Evolutionary conservation across 2,797 vertebrate genomes (phyloP).

Genomic region (Scolopax rusticola): DNA sequence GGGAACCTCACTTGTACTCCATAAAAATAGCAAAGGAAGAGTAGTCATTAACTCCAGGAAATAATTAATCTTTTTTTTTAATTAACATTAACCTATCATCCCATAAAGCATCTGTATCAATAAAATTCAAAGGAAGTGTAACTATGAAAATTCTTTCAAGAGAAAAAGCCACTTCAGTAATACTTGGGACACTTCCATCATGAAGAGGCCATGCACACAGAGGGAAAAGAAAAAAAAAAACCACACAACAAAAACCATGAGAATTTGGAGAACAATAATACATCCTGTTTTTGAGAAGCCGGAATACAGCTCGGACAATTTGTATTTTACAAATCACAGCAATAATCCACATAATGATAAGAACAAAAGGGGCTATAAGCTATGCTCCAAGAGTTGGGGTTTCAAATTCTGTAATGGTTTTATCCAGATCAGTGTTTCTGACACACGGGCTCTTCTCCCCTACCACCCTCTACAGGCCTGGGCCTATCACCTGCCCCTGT

Average conservation of each 20-base stretch:
- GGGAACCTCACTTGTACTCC: background rate
- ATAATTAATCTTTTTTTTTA: background rate
- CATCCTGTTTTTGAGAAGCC: constrained; percentile 63
- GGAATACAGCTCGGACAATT: constrained; percentile 44
- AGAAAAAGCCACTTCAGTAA: background rate
- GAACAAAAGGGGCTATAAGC: constrained; percentile 23
- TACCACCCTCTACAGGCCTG: rapidly evolving
- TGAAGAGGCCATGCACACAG: background rate
- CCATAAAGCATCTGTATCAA: background rate
- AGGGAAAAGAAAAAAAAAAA: background rate
- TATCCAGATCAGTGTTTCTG: background rate
- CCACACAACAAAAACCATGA: background rate
- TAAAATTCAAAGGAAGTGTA: background rate
- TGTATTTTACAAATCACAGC: constrained; percentile 35
- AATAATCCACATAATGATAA: background rate
- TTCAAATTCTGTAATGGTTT: background rate
- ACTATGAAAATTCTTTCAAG: constrained; percentile 12
- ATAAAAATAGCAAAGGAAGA: constrained; percentile 1
- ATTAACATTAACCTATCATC: background rate
- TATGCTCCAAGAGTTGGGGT: rapidly evolving
- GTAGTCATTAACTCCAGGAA: background rate
- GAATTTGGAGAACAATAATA: constrained; percentile 61
- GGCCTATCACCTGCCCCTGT: rapidly evolving
- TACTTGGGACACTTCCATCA: background rate
- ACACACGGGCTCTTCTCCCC: rapidly evolving